Percentiles rank a stretch among this genome's conserved stretches.
These are phyloP conservation scores for Mus pahari DNA, from an alignment of 2,113 vertebrate genomes.

Conservation along the genomic window DNA sequence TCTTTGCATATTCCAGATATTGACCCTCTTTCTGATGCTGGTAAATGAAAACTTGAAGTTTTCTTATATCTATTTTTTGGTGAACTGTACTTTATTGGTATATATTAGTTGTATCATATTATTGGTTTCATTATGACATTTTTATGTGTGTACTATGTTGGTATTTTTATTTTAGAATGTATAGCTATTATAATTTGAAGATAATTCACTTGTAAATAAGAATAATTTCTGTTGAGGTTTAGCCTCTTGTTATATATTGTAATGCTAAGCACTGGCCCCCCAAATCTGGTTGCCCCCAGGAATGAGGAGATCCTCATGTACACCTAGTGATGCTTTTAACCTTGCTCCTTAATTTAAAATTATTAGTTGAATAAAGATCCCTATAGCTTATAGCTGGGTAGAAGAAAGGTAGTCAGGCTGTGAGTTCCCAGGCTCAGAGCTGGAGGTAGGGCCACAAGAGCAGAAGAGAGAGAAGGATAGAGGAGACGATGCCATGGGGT, in stretches of 20 bases:
- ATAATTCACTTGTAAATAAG: slow-evolving; percentile 4
- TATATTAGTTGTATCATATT: background rate
- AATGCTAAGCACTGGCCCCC: no score
- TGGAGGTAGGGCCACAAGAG: no score
- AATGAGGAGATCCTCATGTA: no score
- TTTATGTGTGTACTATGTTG: background rate
- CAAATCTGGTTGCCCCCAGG: no score
- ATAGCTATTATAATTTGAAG: background rate
- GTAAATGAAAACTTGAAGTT: background rate
- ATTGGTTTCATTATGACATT: background rate
- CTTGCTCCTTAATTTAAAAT: no score
- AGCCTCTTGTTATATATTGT: background rate
- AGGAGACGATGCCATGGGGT: no score
- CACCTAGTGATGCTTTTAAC: no score
- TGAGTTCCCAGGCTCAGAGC: no score
- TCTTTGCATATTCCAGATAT: background rate
- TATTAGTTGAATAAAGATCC: no score
- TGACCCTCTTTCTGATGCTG: background rate
- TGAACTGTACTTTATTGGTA: background rate
- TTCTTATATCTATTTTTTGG: background rate
- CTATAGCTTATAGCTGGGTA: no score
- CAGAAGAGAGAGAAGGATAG: no score
- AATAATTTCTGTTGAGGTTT: background rate
- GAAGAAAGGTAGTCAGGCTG: no score
- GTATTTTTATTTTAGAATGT: background rate